phyloP scores from a whole-genome alignment of 2,888 invertebrate species.

The Diogma glabrata region DNA sequence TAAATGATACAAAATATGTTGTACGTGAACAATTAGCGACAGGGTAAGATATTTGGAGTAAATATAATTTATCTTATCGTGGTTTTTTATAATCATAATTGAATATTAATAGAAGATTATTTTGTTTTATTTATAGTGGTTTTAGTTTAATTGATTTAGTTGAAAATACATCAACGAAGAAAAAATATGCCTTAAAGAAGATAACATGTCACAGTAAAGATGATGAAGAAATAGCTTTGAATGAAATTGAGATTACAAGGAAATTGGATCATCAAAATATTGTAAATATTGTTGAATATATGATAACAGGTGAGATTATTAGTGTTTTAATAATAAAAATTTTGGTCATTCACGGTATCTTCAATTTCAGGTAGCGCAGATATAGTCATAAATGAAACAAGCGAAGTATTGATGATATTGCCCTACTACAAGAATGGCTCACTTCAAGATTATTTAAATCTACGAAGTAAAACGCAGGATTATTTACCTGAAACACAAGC shows the following conservation, averaged over 20 bases:
- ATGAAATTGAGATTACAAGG: slow-evolving; percentile 63
- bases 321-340: too few relatives aligned
- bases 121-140: slow-evolving; percentile 45
- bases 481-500: slow-evolving; percentile 53
- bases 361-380: slow-evolving; percentile 44
- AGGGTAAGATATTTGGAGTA: too few relatives aligned
- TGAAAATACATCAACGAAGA: slow-evolving; percentile 52
- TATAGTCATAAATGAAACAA: slow-evolving; percentile 53
- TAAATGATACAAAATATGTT: slow-evolving; percentile 58
- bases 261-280: slow-evolving; percentile 60
- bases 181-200: slow-evolving; percentile 63
- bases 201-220: slow-evolving; percentile 68
- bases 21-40: slow-evolving; percentile 61
- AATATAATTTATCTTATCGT: too few relatives aligned
- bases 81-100: slow-evolving; percentile 3
- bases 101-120: not conserved
- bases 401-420: slow-evolving; percentile 59
- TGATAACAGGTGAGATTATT: slow-evolving; percentile 34
- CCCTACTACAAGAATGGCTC: slow-evolving; percentile 72
- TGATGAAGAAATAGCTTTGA: slow-evolving; percentile 58
- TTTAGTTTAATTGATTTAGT: slow-evolving; percentile 71
- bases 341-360: too few relatives aligned
- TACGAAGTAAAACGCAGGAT: slow-evolving; percentile 44
- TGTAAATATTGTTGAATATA: slow-evolving; percentile 57
- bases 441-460: slow-evolving; percentile 54